Evolutionary conservation across 2,888 invertebrate species (phyloP), one percentile per base, ranked within the genome.

Genomic region (Chironomus tentans): DNA sequence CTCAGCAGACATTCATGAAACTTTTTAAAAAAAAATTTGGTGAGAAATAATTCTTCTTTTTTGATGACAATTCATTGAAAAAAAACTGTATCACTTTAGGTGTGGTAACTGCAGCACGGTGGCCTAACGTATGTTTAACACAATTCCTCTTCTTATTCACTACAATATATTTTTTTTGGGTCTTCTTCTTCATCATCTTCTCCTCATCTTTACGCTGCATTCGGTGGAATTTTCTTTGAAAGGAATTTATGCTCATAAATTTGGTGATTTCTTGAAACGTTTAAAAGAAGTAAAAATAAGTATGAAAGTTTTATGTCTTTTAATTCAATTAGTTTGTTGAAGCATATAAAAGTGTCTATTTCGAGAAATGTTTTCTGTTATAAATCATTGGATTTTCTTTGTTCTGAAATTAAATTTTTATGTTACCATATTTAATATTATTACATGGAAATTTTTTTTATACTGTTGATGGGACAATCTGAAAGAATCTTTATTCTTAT

Each of bases 271-370:
- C 21, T 21, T 15, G 18, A 65, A 65, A 65, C 21, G 7, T 21
- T 65, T 65, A 18, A 62, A 21, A 1, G 5, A 28, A 6, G 1
- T 4, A 28, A 28, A 38, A 38, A 1, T 65, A n/a, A n/a, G 22
- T 65, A 21, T 65, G 21, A 21, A 22, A 13, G 13, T 65, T 24
- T 65, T 65, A 24, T 65, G 21, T 65, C 65, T 65, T 74, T 68
- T 74, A 74, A 74, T 74, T 74, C 74, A 74, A 74, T 74, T 74
- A 74, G 74, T 74, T 61, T 15, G n/a, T 56, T 56, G n/a, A 47
- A 74, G 74, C 46, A 22, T 74, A 65, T 74, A 46, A 68, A 65
- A 74, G 22, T 74, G 74, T 68, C 62, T 38, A 22, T 74, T 71
- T 18, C 5, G n/a, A 0, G 24, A 10, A 56, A 50, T 71, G 12